Evolutionary conservation across 2,888 invertebrate species (phyloP).

Genomic region (Melinaea menophilus): DNA sequence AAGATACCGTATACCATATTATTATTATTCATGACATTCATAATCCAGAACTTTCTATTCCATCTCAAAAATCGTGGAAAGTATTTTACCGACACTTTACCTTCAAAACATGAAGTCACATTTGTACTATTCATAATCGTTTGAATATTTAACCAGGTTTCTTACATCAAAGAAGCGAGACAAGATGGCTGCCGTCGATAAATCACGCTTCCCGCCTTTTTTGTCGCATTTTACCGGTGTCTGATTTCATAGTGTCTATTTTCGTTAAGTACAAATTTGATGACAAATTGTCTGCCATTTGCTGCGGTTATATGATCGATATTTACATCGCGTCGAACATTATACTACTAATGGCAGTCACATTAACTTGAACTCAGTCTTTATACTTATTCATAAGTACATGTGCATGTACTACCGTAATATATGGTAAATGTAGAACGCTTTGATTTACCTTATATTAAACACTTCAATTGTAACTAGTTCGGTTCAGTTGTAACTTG

Average conservation of each 20-base stretch:
- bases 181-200: constrained; percentile 49
- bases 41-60: too few species aligned
- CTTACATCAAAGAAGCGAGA: constrained; percentile 29
- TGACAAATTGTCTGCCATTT: constrained; percentile 41
- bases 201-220: constrained; percentile 49
- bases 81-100: background rate
- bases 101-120: background rate
- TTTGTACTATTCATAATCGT: constrained; percentile 11
- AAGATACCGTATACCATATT: too few species aligned
- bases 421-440: too few species aligned
- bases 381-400: too few species aligned
- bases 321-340: constrained; percentile 17
- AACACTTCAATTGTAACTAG: too few species aligned
- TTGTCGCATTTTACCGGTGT: constrained; percentile 45
- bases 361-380: too few species aligned
- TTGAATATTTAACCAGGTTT: constrained; percentile 48
- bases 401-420: too few species aligned
- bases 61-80: background rate
- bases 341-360: background rate
- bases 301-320: constrained; percentile 27
- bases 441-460: too few species aligned
- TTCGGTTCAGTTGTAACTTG: too few species aligned
- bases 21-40: too few species aligned
- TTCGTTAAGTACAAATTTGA: constrained; percentile 42
- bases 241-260: constrained; percentile 53